Evolutionary conservation across 2,888 invertebrate species (phyloP), one percentile per base, ranked within the genome.

Genomic region (Acleris literana): DNA sequence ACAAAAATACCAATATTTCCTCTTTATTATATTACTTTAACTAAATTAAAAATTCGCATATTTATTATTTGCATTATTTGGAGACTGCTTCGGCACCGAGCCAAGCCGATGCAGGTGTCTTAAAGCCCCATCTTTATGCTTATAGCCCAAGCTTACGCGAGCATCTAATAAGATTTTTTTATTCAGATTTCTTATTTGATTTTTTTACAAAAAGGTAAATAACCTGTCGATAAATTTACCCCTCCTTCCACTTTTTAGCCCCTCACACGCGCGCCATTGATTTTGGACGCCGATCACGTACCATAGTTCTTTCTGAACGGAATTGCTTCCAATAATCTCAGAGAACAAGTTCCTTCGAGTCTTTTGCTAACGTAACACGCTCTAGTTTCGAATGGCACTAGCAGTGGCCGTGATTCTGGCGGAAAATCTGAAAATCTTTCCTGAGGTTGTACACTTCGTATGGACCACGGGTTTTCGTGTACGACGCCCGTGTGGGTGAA

Each of bases 251-350:
- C 78, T 81, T 79, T 82, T 78, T 78, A 78, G 76, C 81, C 76
- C 81, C 79, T 66, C 76, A 75, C 76, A 72, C 73, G 72, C 71
- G 68, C 70, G 59, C 71, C 69, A 72, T 75, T 71, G 68, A 75
- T 80, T 82, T 75, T 68, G 75, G 71, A 88, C 76, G 75, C 91
- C 54, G 75, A 79, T 85, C 92, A 92, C 92, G 92, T 88, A 71
- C 80, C 84, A 84, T 86, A 88, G 83, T 92, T 90, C 90, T 90
- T 90, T 90, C 87, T 84, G 86, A 87, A 85, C 87, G 85, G 88
- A 88, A 92, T 92, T 90, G 90, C 85, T 86, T 85, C 88, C 87
- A 86, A 87, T 87, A 89, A 87, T 83, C 78, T 73, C 72, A 74
- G 73, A 72, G 75, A 78, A 78, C 85, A 82, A 87, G 87, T 86